Base-by-base conservation (phyloP, 1,140 invertebrate species). In the Drosophila suzukii region DNA sequence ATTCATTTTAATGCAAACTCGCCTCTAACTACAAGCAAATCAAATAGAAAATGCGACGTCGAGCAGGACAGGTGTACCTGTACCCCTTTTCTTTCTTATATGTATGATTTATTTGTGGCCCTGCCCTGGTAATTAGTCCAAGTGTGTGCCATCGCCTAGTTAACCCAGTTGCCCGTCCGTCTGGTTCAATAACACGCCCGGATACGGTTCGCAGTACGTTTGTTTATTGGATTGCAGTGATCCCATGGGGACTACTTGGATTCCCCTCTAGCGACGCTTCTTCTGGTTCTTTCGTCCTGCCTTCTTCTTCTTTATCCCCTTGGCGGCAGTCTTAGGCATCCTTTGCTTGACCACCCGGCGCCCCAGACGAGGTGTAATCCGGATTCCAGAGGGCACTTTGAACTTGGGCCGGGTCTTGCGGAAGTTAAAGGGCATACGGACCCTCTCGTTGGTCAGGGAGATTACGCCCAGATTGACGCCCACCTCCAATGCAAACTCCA, bases 121-220 rank as follows among this genome's bases (percentile, higher is more conserved):
- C 38, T 66, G 59, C 60, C 65, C 81, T 47, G 71, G 36, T 78
- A 81, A 86, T 78, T 86, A 86, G 83, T 73, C 75, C 66, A 88
- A 88, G 66, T 85, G 77, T 72, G 58, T 30, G 51, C 53, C 43
- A 54, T 51, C 73, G 56, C 38, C 67, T 70, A 70, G 34, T 70
- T 76, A 62, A 82, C 83, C 66, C 44, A 85, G 8, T 78, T 84
- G 57, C 39, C 17, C 17, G 4, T 12, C 58, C 39, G 8, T n/a
- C 30, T 24, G 47, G 47, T 67, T 85, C 57, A 85, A 71, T 70
- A 61, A 41, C 57, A 60, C 41, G 30, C 10, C 6, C 27, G 13
- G 20, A 57, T n/a, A 34, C 53, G 13, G 36, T 1, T n/a, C 12
- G 5, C 11, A 13, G 20, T 20, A 20, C 20, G 12, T 24, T 15